Conservation (phyloP, 2,888 invertebrate species). For the Drosophila longiperda region DNA sequence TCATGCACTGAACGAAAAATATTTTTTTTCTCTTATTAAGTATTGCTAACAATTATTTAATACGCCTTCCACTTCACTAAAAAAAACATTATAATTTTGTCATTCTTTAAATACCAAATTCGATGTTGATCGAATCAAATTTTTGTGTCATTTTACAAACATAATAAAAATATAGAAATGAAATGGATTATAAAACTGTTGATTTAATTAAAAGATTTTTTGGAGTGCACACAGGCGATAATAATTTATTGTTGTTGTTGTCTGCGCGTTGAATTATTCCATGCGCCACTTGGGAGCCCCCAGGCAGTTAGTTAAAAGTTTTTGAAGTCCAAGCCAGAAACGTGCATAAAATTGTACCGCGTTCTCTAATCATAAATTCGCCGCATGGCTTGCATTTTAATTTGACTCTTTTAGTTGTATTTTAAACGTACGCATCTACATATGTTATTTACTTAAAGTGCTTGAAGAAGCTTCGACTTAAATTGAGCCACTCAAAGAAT, state of each 20-base stretch:
- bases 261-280: constrained; percentile 52
- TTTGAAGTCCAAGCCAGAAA: constrained; percentile 43
- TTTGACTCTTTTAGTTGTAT: constrained; percentile 35
- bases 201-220: constrained; percentile 9
- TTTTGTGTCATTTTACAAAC: not conserved
- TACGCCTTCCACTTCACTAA: not conserved
- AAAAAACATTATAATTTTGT: not conserved
- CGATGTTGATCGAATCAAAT: not conserved
- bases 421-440: constrained; percentile 5
- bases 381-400: constrained; percentile 65
- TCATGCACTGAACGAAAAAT: constrained; percentile 36
- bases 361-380: constrained; percentile 66
- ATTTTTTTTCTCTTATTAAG: not conserved
- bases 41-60: not conserved
- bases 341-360: constrained; percentile 68
- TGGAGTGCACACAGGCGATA: constrained; percentile 35
- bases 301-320: constrained; percentile 43
- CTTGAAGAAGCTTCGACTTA: constrained; percentile 1
- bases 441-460: not conserved
- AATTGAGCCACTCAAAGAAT: constrained; percentile 6
- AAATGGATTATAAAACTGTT: not conserved
- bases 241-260: constrained; percentile 46
- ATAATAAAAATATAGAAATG: not conserved
- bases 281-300: constrained; percentile 44
- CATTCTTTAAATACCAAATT: not conserved